Evolutionary conservation across 30 jellyfish, hydroid and myxozoan genomes (phyloP).

Genomic region (Clytia hemisphaerica): DNA sequence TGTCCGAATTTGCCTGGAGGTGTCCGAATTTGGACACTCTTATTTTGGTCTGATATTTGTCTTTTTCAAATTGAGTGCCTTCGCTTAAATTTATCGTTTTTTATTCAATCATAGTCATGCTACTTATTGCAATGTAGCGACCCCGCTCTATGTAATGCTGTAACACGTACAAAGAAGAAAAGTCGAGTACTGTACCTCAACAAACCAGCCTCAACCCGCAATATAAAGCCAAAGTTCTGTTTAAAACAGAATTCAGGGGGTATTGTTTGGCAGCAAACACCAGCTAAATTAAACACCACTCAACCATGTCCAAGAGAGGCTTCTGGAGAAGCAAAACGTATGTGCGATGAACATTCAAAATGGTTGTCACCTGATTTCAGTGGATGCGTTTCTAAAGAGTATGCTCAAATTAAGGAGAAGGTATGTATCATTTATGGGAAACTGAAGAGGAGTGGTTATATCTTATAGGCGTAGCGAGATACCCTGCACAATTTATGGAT

Average conservation of each 20-base stretch:
- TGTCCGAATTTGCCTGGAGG: too few species aligned
- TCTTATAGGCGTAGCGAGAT: too few species aligned
- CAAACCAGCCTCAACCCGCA: constrained; percentile 23
- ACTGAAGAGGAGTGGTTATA: too few species aligned
- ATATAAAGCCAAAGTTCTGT: constrained; percentile 42
- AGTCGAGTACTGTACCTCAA: constrained; percentile 50
- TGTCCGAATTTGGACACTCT: too few species aligned
- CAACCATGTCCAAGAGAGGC: constrained; percentile 95
- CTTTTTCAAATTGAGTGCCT: too few species aligned
- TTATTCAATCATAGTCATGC: constrained; percentile 51
- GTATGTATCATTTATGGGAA: too few species aligned
- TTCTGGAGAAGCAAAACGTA: constrained; percentile 73
- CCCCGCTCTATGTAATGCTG: constrained; percentile 61
- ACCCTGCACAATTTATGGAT: too few species aligned
- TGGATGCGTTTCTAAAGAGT: constrained; percentile 72
- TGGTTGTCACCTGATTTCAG: constrained; percentile 95
- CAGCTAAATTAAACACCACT: constrained; percentile 57
- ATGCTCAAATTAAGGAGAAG: constrained; percentile 49
- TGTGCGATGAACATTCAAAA: constrained; percentile 55
- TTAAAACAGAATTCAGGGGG: constrained; percentile 68
- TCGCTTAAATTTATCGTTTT: too few species aligned
- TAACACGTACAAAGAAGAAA: constrained; percentile 43
- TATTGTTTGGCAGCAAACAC: constrained; percentile 66
- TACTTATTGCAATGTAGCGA: constrained; percentile 64
- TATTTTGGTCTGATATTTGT: too few species aligned